Evolutionary conservation across 1,140 invertebrate species (phyloP).

Genomic region (Conopomorpha cramerella): DNA sequence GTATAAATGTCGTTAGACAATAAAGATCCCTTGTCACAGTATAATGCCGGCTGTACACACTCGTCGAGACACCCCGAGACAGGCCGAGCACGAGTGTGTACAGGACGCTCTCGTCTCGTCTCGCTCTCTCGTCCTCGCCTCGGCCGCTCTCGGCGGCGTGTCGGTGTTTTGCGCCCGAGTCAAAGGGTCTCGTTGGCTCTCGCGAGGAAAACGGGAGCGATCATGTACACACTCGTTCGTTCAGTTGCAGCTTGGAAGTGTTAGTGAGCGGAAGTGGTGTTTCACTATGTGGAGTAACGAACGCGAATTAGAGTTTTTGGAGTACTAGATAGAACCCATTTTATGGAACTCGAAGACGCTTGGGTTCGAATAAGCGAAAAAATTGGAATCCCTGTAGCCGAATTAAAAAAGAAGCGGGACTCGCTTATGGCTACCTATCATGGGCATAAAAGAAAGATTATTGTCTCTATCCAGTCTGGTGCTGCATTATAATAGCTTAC

Average conservation of each 20-base stretch:
- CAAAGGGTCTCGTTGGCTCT: slow-evolving; percentile 9
- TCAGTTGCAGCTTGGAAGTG: slow-evolving; percentile 5
- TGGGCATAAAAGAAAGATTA: too few species aligned
- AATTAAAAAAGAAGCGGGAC: too few species aligned
- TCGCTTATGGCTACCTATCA: too few species aligned
- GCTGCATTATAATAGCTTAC: slow-evolving; percentile 1
- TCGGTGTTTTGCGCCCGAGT: too few species aligned
- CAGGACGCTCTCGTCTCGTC: slow-evolving; percentile 7
- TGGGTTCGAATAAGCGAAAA: too few species aligned
- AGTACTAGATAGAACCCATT: slow-evolving; percentile 6
- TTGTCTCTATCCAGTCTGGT: too few species aligned
- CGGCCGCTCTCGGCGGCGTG: slow-evolving; percentile 8
- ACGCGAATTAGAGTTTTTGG: slow-evolving; percentile 6
- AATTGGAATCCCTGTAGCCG: too few species aligned
- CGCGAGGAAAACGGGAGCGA: slow-evolving; percentile 9
- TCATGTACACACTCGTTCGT: slow-evolving; percentile 9
- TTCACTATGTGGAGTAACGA: slow-evolving; percentile 6
- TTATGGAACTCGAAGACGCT: slow-evolving; percentile 7
- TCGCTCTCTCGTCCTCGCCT: slow-evolving; percentile 8
- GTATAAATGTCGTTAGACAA: too few species aligned
- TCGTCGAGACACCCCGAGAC: slow-evolving; percentile 8
- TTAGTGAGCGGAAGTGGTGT: slow-evolving; percentile 3
- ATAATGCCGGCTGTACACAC: slow-evolving; percentile 8
- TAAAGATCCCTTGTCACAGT: too few species aligned
- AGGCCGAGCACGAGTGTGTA: slow-evolving; percentile 6